Evolutionary conservation across 2,797 vertebrate species (phyloP).

Genomic region (Loris lydekkerianus): DNA sequence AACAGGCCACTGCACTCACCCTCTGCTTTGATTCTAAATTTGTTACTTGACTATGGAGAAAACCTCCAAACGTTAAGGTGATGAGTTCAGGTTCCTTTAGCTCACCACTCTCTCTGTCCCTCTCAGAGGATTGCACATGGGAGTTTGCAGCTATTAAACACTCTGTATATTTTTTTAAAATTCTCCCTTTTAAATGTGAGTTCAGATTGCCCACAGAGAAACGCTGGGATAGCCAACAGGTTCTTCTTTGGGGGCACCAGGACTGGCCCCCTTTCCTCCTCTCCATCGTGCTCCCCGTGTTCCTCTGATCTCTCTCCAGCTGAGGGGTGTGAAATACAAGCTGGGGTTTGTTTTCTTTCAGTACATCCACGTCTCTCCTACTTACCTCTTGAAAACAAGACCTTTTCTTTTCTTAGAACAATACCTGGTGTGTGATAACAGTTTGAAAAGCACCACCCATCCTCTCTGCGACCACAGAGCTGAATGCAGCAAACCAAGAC

Average conservation of each 20-base stretch:
- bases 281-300: fast-evolving
- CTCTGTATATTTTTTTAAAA: not conserved
- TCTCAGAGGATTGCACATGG: not conserved
- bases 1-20: too few species aligned
- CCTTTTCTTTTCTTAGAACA: constrained; percentile 58
- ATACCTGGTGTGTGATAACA: not conserved
- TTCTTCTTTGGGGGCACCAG: not conserved
- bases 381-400: constrained; percentile 57
- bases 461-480: constrained; percentile 74
- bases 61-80: not conserved
- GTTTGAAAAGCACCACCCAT: constrained; percentile 79
- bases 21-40: not conserved
- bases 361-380: fast-evolving
- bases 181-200: not conserved
- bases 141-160: not conserved
- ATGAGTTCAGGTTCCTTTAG: not conserved
- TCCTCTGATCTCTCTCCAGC: not conserved
- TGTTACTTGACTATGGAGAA: not conserved
- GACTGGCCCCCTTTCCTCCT: not conserved
- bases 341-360: not conserved
- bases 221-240: not conserved
- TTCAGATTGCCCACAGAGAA: not conserved
- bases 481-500: not conserved
- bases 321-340: not conserved
- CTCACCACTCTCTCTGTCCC: not conserved